Evolutionary conservation across 1,140 invertebrate species (phyloP), one percentile per base, ranked within the genome.

Genomic region (Globodera rostochiensis): DNA sequence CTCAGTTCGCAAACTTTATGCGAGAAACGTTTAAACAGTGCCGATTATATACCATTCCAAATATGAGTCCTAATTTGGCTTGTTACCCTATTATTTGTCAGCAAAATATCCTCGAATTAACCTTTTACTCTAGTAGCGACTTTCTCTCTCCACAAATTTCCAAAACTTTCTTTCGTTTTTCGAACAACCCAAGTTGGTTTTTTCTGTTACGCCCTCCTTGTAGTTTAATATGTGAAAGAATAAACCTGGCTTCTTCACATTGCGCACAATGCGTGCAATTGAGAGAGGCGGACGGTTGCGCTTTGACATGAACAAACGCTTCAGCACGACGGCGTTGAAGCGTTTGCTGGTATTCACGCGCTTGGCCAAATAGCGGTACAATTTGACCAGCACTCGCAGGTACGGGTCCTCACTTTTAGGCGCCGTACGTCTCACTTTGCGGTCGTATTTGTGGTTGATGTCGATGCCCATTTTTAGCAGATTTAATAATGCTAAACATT

Each of bases 401-500:
- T 99, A 99, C 84, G 98, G 94, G 94, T 99, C 96, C 91, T 98
- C 93, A 83, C 95, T 97, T 91, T 94, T 96, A 19, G 97, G 97
- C 91, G 96, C 95, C 83, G 93, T 95, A 89, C 97, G 93, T 88
- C 95, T 93, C 90, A 97, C 96, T 92, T 98, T 99, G 84, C 98
- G 94, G 91, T 98, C 96, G 92, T 97, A 94, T 93, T 98, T 99
- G 92, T 99, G 97, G 90, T 94, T 94, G 90, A 99, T 98, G 92
- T 99, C 97, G 91, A 98, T 97, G 94, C 97, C 97, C 97, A 83
- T 83, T 82, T 36, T 71, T n/a, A 71, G 69, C 69, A 71, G 19
- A 53, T 13, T 13, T 53, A 53, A 53, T 53, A 53, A 53, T 53
- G 50, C 50, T 36, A 36, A 36, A 36, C 36, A 3, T 1, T 36